Conservation (phyloP, 1,140 invertebrate genomes). For the Phymorhynchus buccinoides region DNA sequence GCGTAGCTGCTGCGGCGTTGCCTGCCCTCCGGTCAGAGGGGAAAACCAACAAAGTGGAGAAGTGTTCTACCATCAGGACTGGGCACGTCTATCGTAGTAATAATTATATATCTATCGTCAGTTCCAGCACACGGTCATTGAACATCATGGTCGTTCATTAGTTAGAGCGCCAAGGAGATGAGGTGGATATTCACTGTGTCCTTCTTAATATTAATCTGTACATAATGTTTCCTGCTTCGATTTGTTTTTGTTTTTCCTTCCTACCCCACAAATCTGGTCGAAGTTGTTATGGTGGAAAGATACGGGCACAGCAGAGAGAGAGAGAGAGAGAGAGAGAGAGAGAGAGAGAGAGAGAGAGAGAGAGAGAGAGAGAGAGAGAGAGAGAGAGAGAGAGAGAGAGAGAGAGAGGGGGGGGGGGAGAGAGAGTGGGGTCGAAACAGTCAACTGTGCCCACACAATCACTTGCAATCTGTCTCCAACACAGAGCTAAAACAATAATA, state of each 20-base stretch:
- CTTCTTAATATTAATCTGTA: no score
- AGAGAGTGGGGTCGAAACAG: no score
- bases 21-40: background rate
- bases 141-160: background rate
- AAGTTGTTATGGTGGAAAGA: background rate
- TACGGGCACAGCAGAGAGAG: background rate
- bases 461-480: no score
- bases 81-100: background rate
- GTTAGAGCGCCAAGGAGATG: background rate
- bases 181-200: background rate
- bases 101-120: no score
- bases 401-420: constrained; percentile 1
- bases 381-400: constrained; percentile 16
- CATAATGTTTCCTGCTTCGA: no score
- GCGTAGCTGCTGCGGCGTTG: background rate
- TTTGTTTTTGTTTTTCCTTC: background rate
- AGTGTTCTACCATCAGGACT: background rate
- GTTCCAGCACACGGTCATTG: background rate
- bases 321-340: background rate
- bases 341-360: background rate
- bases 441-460: no score
- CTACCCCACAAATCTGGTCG: no score
- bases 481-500: no score
- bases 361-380: background rate
- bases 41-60: background rate